Evolutionary conservation across 2,888 invertebrate genomes (phyloP), one percentile per base, ranked within the genome.

Genomic region (Pachycephus smyrnensis): DNA sequence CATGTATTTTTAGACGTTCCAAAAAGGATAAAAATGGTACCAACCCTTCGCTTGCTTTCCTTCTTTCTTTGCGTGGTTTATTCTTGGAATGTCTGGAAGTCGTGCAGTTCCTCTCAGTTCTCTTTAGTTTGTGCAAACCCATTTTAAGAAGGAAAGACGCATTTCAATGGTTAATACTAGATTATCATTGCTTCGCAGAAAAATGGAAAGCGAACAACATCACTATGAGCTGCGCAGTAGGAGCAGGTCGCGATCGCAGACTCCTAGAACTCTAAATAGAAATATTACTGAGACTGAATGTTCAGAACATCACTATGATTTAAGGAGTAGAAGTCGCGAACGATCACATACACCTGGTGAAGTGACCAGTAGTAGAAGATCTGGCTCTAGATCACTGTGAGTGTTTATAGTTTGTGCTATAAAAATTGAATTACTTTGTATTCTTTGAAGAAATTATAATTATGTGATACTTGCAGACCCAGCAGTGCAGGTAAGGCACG

Each of bases 201-300:
- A 77, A 71, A 91, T 90, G 90, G 90, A 90, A 75, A 84, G 82
- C 36, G 90, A 90, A 68, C 87, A 85, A 74, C 89, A 87, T 82
- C 88, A 89, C 75, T 91, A 91, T 75, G 90, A 90, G 78, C 80
- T 91, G 75, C 83, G 91, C 76, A 91, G 87, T 75, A 86, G 89
- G 71, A 91, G 91, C 79, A 87, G 91, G 80, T 91, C 91, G 33
- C 85, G 91, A 73, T 91, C 91, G 3, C 88, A 87, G 76, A 91
- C 91, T 55, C 91, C 91, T 4, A 86, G 88, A 82, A 81, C 88
- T 55, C 80, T 81, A 23, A 86, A 75, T 77, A 84, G 76, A 73
- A 81, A 77, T 1, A 74, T 80, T 4, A 77, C 80, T 4, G 90
- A 90, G 32, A 79, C 83, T 11, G 90, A 91, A 78, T 68, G 73